Conservation (phyloP, 2,888 invertebrate species). For the Muscina levida region DNA sequence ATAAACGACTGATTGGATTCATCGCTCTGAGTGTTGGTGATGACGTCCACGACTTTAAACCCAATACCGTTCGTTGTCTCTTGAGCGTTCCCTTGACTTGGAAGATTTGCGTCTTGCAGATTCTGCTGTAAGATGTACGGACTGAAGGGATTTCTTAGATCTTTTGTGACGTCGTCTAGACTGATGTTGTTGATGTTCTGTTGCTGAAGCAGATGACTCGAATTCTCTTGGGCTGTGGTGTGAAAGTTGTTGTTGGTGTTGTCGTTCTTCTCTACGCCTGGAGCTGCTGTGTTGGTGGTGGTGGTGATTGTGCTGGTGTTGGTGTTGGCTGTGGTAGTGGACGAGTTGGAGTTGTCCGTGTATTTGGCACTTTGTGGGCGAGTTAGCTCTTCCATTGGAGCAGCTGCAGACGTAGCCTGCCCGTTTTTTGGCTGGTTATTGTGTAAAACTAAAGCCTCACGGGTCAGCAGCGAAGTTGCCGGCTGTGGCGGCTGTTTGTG, state of each 20-base stretch:
- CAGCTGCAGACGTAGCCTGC: constrained; percentile 87
- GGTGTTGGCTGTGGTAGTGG: constrained; percentile 78
- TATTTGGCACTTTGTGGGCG: constrained; percentile 79
- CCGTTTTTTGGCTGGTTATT: constrained; percentile 85
- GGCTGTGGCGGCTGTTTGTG: constrained; percentile 51
- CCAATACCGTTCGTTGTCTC: constrained; percentile 77
- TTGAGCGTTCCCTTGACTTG: constrained; percentile 80
- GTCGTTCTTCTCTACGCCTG: constrained; percentile 80
- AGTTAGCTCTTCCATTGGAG: constrained; percentile 78
- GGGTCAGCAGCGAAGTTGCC: constrained; percentile 50
- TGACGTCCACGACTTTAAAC: constrained; percentile 74
- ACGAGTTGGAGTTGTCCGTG: constrained; percentile 72
- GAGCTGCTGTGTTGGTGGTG: constrained; percentile 80
- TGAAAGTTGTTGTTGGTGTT: constrained; percentile 58
- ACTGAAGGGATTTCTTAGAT: constrained; percentile 71
- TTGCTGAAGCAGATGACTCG: constrained; percentile 53
- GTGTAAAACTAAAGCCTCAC: constrained; percentile 64
- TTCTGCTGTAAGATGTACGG: constrained; percentile 54
- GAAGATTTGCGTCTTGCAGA: constrained; percentile 69
- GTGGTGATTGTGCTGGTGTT: constrained; percentile 75
- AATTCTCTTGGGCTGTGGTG: constrained; percentile 51
- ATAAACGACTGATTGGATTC: constrained; percentile 77
- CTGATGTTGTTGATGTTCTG: constrained; percentile 68
- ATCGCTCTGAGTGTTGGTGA: constrained; percentile 76
- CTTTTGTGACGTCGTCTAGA: constrained; percentile 73